phyloP scores from a whole-genome alignment of 2,113 vertebrate species.

The Charina bottae region DNA sequence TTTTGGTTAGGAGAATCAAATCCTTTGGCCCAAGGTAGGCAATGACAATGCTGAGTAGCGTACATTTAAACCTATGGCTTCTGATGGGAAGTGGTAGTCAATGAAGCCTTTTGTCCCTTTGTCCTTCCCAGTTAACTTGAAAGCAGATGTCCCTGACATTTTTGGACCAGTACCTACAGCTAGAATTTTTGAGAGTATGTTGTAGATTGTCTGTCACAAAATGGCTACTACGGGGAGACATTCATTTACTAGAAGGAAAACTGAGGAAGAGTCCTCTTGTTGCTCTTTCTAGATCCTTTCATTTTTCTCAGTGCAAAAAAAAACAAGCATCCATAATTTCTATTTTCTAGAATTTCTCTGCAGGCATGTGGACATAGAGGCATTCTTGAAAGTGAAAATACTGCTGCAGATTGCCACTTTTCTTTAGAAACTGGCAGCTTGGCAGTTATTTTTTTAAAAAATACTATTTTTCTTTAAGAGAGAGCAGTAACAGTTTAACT shows the following conservation, averaged over 20 bases:
- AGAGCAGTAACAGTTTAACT: not conserved
- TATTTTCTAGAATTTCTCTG: not conserved
- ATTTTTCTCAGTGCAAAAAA: too few relatives aligned
- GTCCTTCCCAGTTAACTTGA: not conserved
- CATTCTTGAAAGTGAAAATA: not conserved
- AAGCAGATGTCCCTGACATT: not conserved
- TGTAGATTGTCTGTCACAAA: not conserved
- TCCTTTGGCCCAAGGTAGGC: not conserved
- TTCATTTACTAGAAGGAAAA: not conserved
- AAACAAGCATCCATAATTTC: not conserved
- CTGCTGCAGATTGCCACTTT: not conserved
- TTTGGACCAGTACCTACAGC: not conserved
- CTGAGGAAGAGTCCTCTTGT: not conserved
- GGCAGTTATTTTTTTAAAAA: not conserved
- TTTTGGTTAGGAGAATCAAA: not conserved
- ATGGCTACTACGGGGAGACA: not conserved
- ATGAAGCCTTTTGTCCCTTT: not conserved
- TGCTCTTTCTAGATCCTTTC: not conserved
- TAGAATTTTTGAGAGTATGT: not conserved
- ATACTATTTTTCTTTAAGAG: not conserved
- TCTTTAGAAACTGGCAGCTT: not conserved
- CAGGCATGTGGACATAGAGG: not conserved
- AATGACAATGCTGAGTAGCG: not conserved
- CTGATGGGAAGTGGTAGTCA: not conserved
- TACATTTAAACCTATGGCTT: not conserved